Evolutionary conservation across 2,888 invertebrate genomes (phyloP).

Genomic region (Dolomedes plantarius): DNA sequence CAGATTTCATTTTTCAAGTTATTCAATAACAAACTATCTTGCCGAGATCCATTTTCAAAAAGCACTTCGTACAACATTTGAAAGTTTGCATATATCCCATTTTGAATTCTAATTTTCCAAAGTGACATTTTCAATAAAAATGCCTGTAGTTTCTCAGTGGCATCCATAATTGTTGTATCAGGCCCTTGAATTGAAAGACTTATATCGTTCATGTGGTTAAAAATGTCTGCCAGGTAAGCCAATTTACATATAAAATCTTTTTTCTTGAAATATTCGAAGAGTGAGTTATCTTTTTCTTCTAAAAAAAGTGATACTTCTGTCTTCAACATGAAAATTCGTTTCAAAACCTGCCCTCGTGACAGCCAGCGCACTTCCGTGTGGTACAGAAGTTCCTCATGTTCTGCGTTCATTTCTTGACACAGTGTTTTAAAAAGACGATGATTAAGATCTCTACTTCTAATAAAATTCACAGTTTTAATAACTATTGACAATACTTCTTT

Average conservation of each 20-base stretch:
- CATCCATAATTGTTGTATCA: constrained; percentile 20
- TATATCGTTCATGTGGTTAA: constrained; percentile 18
- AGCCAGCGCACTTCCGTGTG: constrained; percentile 42
- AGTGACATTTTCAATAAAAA: constrained; percentile 39
- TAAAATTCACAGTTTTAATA: constrained; percentile 38
- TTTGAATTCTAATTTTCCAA: constrained; percentile 40
- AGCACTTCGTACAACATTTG: constrained; percentile 39
- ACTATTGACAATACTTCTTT: constrained; percentile 41
- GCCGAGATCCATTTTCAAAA: constrained; percentile 37
- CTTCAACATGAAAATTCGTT: constrained; percentile 43
- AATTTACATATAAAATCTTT: constrained; percentile 20
- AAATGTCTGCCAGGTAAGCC: constrained; percentile 22
- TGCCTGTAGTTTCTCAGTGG: constrained; percentile 16
- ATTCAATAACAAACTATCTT: constrained; percentile 30
- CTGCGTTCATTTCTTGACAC: constrained; percentile 48
- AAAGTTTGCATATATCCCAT: constrained; percentile 35
- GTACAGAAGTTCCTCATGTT: constrained; percentile 52
- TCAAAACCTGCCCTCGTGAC: constrained; percentile 50
- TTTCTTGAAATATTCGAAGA: constrained; percentile 18
- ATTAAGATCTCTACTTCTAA: constrained; percentile 47
- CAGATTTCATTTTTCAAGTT: constrained; percentile 13
- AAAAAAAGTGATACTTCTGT: constrained; percentile 29
- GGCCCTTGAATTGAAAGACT: constrained; percentile 16
- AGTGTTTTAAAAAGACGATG: constrained; percentile 47
- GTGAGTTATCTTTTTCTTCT: constrained; percentile 15